A percentile compares a stretch with the other conserved stretches of the same genome.
Conservation (phyloP, 2,797 vertebrate genomes). For the Syngnathus acus region DNA sequence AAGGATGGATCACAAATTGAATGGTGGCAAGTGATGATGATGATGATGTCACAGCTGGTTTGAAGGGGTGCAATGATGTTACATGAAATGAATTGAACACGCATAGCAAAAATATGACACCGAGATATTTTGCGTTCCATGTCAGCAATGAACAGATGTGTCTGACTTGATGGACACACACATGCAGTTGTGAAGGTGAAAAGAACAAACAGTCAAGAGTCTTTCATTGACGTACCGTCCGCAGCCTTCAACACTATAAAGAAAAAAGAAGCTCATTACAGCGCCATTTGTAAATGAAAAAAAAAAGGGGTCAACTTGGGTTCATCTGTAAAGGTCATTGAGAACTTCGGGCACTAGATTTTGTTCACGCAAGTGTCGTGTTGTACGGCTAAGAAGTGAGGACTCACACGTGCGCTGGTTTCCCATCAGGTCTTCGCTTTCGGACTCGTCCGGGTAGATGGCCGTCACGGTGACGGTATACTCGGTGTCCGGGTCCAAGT, state of each 20-base stretch:
- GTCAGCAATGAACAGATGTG: too few relatives aligned
- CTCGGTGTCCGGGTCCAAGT: slow-evolving; percentile 80
- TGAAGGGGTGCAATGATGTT: slow-evolving; percentile 19
- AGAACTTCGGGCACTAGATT: too few relatives aligned
- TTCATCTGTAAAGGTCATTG: too few relatives aligned
- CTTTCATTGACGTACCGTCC: slow-evolving; percentile 55
- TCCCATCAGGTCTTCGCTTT: slow-evolving; percentile 87
- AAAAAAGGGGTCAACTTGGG: neutral
- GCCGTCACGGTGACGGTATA: slow-evolving; percentile 86
- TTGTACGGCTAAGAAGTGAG: neutral
- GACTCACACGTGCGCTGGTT: slow-evolving; percentile 82
- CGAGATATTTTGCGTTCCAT: too few relatives aligned
- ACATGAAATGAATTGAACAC: slow-evolving; percentile 1
- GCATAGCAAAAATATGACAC: too few relatives aligned
- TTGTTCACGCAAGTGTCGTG: neutral
- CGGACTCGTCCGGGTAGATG: slow-evolving; percentile 94
- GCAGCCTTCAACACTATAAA: slow-evolving; percentile 62
- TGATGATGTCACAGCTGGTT: slow-evolving; percentile 3
- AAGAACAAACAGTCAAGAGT: slow-evolving; percentile 12
- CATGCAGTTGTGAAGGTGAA: neutral
- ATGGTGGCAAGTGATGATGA: slow-evolving; percentile 10
- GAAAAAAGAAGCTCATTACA: slow-evolving; percentile 56
- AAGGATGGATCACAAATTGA: neutral
- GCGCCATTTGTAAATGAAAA: neutral
- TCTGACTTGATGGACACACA: neutral